These are phyloP conservation scores for Dolichotis patagonum DNA, from an alignment of 2,113 vertebrate genomes.

Conservation along the genomic window DNA sequence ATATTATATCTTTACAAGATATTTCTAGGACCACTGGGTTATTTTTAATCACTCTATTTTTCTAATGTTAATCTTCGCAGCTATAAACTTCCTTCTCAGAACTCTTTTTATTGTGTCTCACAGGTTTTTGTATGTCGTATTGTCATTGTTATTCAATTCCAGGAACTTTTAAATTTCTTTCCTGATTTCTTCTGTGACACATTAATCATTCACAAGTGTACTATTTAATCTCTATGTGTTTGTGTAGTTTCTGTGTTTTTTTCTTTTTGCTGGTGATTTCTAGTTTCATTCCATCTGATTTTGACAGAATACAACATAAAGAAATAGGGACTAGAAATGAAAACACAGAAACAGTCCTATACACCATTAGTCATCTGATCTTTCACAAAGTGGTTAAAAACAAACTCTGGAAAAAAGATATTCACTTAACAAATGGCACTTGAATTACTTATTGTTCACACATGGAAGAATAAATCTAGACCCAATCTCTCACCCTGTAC, in stretches of 20 bases:
- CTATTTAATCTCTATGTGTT: not conserved
- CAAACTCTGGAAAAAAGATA: not conserved
- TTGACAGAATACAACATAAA: not conserved
- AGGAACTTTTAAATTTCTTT: not conserved
- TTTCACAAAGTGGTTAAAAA: not conserved
- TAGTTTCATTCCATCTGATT: not conserved
- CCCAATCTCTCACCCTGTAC: not conserved
- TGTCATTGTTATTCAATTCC: not conserved
- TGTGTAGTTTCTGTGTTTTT: not conserved
- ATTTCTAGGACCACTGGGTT: not conserved
- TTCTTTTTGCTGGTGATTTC: not conserved
- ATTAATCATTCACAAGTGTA: not conserved
- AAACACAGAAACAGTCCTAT: not conserved
- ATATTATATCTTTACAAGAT: not conserved
- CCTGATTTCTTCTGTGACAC: not conserved
- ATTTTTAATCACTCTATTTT: not conserved
- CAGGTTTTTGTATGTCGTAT: not conserved
- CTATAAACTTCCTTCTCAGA: not conserved
- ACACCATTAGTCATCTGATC: not conserved
- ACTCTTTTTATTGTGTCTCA: not conserved
- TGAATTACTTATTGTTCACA: not conserved
- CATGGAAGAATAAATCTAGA: not conserved
- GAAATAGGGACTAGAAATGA: not conserved
- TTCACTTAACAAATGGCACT: not conserved
- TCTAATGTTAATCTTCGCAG: not conserved